Conservation (phyloP, 2,888 invertebrate species). For the Drosophila putrida region DNA sequence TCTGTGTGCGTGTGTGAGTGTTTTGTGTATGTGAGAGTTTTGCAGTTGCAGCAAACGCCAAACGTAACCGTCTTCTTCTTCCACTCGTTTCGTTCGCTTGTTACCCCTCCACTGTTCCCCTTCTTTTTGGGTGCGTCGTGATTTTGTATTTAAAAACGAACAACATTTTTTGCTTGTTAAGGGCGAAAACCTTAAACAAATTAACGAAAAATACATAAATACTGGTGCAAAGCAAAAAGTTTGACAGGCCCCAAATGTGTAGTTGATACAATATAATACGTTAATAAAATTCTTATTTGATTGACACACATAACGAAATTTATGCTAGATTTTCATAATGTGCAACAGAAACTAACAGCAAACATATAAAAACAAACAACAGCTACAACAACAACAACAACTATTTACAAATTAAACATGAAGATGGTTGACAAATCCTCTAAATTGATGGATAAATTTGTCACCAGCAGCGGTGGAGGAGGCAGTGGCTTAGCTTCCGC, state of each 20-base stretch:
- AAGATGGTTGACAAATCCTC: constrained; percentile 85
- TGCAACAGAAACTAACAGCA: constrained; percentile 56
- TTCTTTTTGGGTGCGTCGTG: constrained; percentile 60
- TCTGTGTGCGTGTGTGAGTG: constrained; percentile 34
- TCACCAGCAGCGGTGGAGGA: constrained; percentile 76
- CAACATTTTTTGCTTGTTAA: constrained; percentile 50
- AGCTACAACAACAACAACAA: constrained; percentile 20
- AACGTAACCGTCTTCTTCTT: constrained; percentile 3
- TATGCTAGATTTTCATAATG: constrained; percentile 48
- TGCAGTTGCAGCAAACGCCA: constrained; percentile 64
- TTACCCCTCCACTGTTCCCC: neutral
- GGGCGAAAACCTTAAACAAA: constrained; percentile 32
- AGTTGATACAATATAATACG: constrained; percentile 23
- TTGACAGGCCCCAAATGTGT: constrained; percentile 41
- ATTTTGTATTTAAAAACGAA: constrained; percentile 61
- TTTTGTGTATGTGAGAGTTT: constrained; percentile 38
- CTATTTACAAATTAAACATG: constrained; percentile 60
- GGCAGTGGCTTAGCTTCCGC: constrained; percentile 54
- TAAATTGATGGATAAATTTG: constrained; percentile 85
- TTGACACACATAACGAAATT: constrained; percentile 9
- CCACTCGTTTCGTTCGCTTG: constrained; percentile 8
- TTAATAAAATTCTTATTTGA: constrained; percentile 21
- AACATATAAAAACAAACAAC: constrained; percentile 24
- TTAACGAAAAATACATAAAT: constrained; percentile 7
- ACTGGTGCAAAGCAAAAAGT: constrained; percentile 10